Evolutionary conservation across 2,888 invertebrate species (phyloP).

Genomic region (Cerastis leucographa): DNA sequence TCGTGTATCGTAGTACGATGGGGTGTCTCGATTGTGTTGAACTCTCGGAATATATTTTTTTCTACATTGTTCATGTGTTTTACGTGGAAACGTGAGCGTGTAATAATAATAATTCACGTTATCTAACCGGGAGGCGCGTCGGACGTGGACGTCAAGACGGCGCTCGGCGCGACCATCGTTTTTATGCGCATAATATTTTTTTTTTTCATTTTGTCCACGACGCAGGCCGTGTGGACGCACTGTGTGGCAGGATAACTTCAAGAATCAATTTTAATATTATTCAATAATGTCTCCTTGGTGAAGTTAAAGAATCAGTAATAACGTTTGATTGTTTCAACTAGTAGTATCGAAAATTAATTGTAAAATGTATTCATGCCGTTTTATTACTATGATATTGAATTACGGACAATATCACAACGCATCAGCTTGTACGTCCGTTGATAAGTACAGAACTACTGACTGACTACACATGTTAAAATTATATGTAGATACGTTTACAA

Average conservation of each 20-base stretch:
- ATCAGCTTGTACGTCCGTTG: constrained; percentile 57
- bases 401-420: constrained; percentile 41
- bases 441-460: constrained; percentile 44
- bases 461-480: constrained; percentile 10
- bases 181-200: constrained; percentile 78
- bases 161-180: constrained; percentile 60
- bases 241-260: constrained; percentile 54
- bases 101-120: constrained; percentile 80
- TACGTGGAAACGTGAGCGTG: constrained; percentile 75
- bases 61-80: constrained; percentile 65
- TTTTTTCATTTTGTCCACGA: constrained; percentile 68
- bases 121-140: constrained; percentile 78
- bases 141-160: constrained; percentile 73
- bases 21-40: constrained; percentile 73
- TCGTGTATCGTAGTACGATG: constrained; percentile 81
- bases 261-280: constrained; percentile 53
- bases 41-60: constrained; percentile 54
- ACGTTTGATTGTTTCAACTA: constrained; percentile 28
- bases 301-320: constrained; percentile 26
- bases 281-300: constrained; percentile 46
- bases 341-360: constrained; percentile 28
- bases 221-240: constrained; percentile 49
- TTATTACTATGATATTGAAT: constrained; percentile 38
- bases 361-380: constrained; percentile 31
- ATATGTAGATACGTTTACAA: constrained; percentile 14